Evolutionary conservation across 2,797 vertebrate species (phyloP).

Genomic region (Bradypus variegatus): DNA sequence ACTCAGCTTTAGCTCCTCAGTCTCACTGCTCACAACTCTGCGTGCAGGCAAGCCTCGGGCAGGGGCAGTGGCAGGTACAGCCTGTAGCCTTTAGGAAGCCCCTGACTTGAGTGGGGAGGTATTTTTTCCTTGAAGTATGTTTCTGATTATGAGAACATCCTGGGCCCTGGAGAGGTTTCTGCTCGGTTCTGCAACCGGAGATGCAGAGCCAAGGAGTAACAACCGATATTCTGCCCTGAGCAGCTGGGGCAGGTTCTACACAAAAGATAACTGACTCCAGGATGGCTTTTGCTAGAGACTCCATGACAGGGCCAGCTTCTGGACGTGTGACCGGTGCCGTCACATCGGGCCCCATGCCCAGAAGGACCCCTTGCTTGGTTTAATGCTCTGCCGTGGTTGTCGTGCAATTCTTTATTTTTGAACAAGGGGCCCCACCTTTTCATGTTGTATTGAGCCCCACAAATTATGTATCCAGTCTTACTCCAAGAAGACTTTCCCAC

Average conservation of each 20-base stretch:
- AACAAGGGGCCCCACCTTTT: not conserved
- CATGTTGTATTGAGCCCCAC: not conserved
- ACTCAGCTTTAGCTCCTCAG: not conserved
- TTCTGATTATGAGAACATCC: not conserved
- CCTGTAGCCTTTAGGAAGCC: not conserved
- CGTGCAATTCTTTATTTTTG: not conserved
- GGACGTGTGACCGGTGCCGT: not conserved
- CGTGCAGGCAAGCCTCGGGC: not conserved
- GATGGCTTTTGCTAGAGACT: not conserved
- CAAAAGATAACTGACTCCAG: not conserved
- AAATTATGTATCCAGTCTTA: not conserved
- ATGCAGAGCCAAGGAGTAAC: not conserved
- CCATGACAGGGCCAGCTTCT: not conserved
- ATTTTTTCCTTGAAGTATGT: not conserved
- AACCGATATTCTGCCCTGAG: not conserved
- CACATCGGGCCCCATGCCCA: accelerated
- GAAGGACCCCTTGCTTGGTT: not conserved
- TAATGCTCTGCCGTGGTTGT: not conserved
- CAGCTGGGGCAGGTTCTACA: not conserved
- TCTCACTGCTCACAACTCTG: not conserved
- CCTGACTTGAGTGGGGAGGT: not conserved
- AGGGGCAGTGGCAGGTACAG: too few species aligned
- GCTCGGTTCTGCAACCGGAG: not conserved
- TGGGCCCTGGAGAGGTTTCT: not conserved
- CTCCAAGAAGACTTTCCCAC: not conserved